These are phyloP conservation scores for Meloidogyne hapla DNA, from an alignment of 1,140 invertebrate genomes.

Conservation along the genomic window DNA sequence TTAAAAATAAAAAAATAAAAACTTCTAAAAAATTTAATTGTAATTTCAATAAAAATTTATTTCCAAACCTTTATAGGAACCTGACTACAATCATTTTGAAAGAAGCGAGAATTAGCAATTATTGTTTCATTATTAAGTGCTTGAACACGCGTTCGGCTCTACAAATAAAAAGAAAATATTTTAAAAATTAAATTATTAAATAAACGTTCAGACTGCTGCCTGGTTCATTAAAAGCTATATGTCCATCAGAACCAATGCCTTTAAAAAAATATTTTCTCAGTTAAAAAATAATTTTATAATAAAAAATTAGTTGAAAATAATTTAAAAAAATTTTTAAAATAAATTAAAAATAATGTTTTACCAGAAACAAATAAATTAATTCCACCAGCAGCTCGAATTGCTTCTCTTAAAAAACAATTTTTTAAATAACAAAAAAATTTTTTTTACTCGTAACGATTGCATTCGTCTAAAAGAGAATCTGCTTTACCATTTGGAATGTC, in stretches of 20 bases:
- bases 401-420: conserved; percentile 11
- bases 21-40: background rate
- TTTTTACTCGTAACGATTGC: conserved; percentile 80
- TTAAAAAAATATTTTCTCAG: conserved; percentile 36
- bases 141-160: conserved; percentile 85
- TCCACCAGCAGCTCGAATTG: conserved; percentile 83
- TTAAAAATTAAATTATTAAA: background rate
- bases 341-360: conserved; percentile 28
- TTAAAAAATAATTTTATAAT: too few species aligned
- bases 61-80: conserved; percentile 74
- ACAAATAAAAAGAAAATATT: background rate
- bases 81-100: conserved; percentile 86
- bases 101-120: conserved; percentile 93
- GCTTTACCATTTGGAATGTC: conserved; percentile 95
- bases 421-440: background rate
- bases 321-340: too few species aligned
- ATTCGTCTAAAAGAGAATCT: conserved; percentile 80
- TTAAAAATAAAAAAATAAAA: background rate
- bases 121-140: conserved; percentile 92
- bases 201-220: conserved; percentile 75
- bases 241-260: conserved; percentile 97
- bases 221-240: conserved; percentile 99
- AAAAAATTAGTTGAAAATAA: too few species aligned
- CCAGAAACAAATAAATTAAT: conserved; percentile 79
- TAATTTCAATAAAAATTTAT: background rate